These are phyloP conservation scores for Cyrtorhinus lividipennis DNA, from an alignment of 1,140 invertebrate genomes.

Conservation along the genomic window DNA sequence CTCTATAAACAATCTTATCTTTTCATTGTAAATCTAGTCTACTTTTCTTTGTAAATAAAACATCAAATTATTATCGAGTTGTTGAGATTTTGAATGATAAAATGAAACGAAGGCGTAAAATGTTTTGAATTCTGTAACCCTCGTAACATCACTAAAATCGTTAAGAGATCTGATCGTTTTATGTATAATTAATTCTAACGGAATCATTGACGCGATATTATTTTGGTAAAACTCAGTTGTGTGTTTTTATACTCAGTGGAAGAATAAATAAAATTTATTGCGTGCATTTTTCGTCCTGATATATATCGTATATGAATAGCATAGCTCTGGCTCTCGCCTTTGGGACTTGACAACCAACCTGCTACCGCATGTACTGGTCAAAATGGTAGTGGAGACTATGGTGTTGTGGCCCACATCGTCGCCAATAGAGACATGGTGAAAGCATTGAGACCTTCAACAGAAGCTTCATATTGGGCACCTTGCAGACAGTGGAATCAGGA, in stretches of 20 bases:
- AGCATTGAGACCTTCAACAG: too few species aligned
- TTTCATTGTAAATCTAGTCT: not conserved
- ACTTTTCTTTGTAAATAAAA: not conserved
- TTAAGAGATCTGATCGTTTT: not conserved
- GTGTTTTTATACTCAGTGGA: not conserved
- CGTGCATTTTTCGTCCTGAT: too few species aligned
- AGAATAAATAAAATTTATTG: not conserved
- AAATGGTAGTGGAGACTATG: too few species aligned
- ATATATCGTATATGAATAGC: too few species aligned
- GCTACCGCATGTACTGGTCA: too few species aligned
- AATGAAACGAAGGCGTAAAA: not conserved
- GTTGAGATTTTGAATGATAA: too few species aligned
- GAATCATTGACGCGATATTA: not conserved
- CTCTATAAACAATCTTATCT: not conserved
- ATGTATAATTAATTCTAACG: not conserved
- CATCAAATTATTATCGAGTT: not conserved
- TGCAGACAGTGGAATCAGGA: too few species aligned
- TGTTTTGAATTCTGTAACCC: not conserved
- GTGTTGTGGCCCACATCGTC: too few species aligned
- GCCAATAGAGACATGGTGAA: too few species aligned
- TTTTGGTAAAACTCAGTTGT: not conserved
- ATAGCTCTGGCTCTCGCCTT: too few species aligned
- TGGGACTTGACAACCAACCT: too few species aligned
- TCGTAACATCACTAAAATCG: not conserved
- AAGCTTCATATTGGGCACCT: too few species aligned